A percentile compares a stretch with the other conserved stretches of the same genome.
phyloP scores from a whole-genome alignment of 2,797 vertebrate genomes.

The Babyrousa celebensis region DNA sequence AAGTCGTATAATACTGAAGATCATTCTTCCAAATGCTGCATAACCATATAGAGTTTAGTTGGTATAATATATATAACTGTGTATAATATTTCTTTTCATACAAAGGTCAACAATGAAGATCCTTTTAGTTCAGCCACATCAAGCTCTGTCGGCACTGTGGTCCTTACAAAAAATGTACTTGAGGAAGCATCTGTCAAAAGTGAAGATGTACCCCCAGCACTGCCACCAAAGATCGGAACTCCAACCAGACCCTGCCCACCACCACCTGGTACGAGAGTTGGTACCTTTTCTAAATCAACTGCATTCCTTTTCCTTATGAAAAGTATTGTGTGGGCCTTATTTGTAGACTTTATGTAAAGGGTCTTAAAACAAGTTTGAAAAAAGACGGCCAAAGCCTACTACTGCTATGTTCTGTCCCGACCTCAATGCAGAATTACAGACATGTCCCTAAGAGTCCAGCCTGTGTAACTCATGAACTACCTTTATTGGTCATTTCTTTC shows the following conservation, averaged over 20 bases:
- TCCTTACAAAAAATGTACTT: conserved; percentile 95
- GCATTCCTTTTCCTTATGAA: conserved; percentile 24
- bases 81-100: conserved; percentile 81
- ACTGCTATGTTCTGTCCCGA: not conserved
- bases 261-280: conserved; percentile 94
- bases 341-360: not conserved
- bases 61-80: not conserved
- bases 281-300: conserved; percentile 58
- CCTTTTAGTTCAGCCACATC: conserved; percentile 92
- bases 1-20: conserved; percentile 38
- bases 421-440: not conserved
- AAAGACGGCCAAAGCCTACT: conserved; percentile 30
- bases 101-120: conserved; percentile 94
- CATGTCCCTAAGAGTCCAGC: not conserved
- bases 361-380: conserved; percentile 22
- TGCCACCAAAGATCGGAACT: conserved; percentile 98
- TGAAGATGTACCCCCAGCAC: conserved; percentile 96
- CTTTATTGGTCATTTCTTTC: conserved; percentile 31
- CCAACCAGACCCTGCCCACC: conserved; percentile 98
- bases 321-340: not conserved
- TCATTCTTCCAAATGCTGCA: conserved; percentile 9
- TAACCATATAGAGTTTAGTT: not conserved
- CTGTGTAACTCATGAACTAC: not conserved
- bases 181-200: conserved; percentile 93
- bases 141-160: conserved; percentile 82